Evolutionary conservation across 2,888 invertebrate genomes (phyloP).

Genomic region (Machimus rusticus): DNA sequence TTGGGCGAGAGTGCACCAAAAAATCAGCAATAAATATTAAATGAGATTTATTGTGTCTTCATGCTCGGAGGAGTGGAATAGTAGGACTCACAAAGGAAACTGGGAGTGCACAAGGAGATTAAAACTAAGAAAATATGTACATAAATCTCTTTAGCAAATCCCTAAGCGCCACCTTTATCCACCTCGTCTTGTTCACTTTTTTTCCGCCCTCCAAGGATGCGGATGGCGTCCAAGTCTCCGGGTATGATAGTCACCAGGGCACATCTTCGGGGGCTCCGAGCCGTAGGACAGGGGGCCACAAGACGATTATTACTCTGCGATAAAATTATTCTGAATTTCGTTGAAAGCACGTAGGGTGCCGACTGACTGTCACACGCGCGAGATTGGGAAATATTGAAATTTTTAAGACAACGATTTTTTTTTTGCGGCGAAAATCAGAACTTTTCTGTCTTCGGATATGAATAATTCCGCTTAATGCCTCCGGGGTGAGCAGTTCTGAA

Average conservation of each 20-base stretch:
- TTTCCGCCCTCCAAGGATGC: background rate
- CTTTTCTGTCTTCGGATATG: slow-evolving; percentile 29
- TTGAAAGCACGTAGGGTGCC: background rate
- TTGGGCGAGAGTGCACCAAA: background rate
- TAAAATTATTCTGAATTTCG: slow-evolving; percentile 16
- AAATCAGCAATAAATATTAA: slow-evolving; percentile 26
- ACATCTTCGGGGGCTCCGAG: background rate
- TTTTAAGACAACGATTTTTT: slow-evolving; percentile 1
- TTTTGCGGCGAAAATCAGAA: background rate
- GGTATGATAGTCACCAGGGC: background rate
- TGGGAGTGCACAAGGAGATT: background rate
- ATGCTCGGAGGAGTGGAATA: background rate
- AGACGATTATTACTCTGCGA: slow-evolving; percentile 18
- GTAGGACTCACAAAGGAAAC: background rate
- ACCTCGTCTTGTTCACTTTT: slow-evolving; percentile 1
- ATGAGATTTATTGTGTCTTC: slow-evolving; percentile 30
- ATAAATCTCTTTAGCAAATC: slow-evolving; percentile 9
- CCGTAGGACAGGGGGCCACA: background rate
- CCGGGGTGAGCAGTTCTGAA: slow-evolving; percentile 16
- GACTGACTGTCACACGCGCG: background rate
- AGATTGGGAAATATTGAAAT: background rate
- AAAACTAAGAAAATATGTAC: slow-evolving; percentile 19
- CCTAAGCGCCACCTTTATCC: slow-evolving; percentile 10
- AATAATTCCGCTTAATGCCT: slow-evolving; percentile 27
- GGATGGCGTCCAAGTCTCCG: background rate